phyloP scores from a whole-genome alignment of 2,797 vertebrate genomes.

The Setipinna tenuifilis region DNA sequence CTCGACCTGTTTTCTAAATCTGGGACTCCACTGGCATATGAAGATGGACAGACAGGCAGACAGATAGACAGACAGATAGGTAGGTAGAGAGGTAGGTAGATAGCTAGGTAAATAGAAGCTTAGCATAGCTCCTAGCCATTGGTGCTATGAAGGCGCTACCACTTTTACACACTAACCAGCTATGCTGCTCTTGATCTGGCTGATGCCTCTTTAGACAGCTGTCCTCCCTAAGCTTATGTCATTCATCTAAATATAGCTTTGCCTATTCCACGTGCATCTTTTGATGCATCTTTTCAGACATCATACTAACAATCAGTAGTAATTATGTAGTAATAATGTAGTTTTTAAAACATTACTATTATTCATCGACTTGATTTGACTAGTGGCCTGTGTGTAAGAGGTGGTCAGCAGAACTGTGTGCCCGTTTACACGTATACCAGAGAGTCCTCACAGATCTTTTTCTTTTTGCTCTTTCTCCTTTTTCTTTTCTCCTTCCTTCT shows the following conservation, averaged over 20 bases:
- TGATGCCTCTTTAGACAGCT: background rate
- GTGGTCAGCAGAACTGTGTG: background rate
- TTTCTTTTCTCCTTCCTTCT: constrained; percentile 36
- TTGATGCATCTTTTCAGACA: background rate
- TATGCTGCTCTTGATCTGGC: background rate
- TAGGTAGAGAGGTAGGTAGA: no score
- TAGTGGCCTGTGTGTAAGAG: background rate
- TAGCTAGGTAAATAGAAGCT: no score
- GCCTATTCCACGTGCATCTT: background rate
- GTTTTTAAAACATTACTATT: background rate
- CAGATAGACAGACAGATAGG: no score
- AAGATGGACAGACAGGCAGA: no score
- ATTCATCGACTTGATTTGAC: background rate
- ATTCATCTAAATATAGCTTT: background rate
- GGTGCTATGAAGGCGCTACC: background rate
- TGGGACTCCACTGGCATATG: no score
- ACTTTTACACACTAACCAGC: background rate
- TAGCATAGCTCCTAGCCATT: background rate
- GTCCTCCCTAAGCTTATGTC: no score
- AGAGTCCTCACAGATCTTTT: constrained; percentile 18
- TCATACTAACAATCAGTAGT: background rate
- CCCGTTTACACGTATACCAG: background rate
- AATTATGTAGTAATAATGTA: background rate
- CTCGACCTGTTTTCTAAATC: no score
- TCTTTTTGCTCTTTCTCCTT: constrained; percentile 12